Evolutionary conservation across 2,797 vertebrate species (phyloP), one percentile per base, ranked within the genome.

Genomic region (Pangasius sanitwongsei): DNA sequence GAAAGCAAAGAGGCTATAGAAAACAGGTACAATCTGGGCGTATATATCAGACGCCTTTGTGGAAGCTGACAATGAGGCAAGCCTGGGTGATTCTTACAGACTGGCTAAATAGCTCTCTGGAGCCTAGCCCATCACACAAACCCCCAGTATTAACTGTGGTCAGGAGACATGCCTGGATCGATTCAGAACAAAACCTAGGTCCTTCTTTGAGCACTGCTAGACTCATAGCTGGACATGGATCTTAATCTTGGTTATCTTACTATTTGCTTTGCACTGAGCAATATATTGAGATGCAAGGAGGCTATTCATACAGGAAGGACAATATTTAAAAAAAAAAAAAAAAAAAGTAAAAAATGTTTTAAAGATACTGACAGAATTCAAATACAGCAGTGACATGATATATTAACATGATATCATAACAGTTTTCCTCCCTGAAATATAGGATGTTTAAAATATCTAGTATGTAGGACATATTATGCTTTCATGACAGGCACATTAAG

Each of bases 1-100:
- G 96, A 96, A 96, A 96, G 96, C 95, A 94, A 94, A 95, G 94
- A 94, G 80, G 95, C 96, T 96, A 96, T 96, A 95, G 95, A 96
- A 96, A 95, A 95, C 96, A 96, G 96, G 95, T 96, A 96, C 95
- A 95, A 95, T 95, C 94, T 94, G 93, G 94, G 94, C 95, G 94
- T 95, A 94, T 94, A 95, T 96, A 96, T 96, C 95, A 94, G 93
- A 92, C 93, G 84, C 93, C 94, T 96, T 96, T 96, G 96, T 96
- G 95, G 94, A 94, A 91, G 93, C 93, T 92, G 91, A 96, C 95
- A 96, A 97, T 96, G 94, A 95, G 77, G 93, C 94, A 90, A 92
- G 80, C 90, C 92, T 92, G 93, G 92, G 93, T 92, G 95, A 95
- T 95, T 96, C 96, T 96, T 95, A 94, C 94, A 92, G 94, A 95